A percentile compares a stretch with the other conserved stretches of the same genome.
Conservation (phyloP, 2,888 invertebrate species). For the Capitulum mitella region DNA sequence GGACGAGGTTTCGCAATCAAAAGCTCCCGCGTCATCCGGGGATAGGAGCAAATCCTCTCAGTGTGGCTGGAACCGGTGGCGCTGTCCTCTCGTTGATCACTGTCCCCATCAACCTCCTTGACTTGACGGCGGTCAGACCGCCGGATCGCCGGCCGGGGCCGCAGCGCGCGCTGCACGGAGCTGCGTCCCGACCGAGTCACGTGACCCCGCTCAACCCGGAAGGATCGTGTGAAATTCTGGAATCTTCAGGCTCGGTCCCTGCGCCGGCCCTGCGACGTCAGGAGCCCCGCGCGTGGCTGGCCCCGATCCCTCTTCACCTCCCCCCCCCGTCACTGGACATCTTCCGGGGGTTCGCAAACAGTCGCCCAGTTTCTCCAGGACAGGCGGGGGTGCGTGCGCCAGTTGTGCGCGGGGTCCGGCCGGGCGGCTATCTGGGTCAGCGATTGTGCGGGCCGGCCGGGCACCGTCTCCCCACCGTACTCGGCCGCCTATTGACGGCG, state of each 20-base stretch:
- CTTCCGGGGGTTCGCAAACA: neutral
- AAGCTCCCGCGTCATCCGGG: too few species aligned
- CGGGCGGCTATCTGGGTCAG: slow-evolving; percentile 2
- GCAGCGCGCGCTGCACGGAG: too few species aligned
- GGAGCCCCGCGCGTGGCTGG: neutral
- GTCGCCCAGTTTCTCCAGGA: neutral
- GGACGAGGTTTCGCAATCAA: too few species aligned
- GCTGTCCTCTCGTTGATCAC: too few species aligned
- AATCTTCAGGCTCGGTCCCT: neutral
- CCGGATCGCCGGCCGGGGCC: too few species aligned
- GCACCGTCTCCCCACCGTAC: neutral
- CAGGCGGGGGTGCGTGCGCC: neutral
- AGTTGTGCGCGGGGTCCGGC: neutral
- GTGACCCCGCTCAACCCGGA: neutral
- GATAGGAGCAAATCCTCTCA: too few species aligned
- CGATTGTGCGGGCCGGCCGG: neutral
- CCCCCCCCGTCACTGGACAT: neutral
- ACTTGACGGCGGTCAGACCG: too few species aligned
- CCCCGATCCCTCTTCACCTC: neutral
- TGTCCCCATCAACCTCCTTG: too few species aligned
- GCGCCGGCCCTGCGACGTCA: neutral
- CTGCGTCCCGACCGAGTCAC: too few species aligned
- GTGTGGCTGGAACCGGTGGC: too few species aligned
- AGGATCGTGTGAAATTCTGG: neutral
- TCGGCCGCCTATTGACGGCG: neutral